Evolutionary conservation across 2,797 vertebrate species (phyloP).

Genomic region (Glossophaga mutica): DNA sequence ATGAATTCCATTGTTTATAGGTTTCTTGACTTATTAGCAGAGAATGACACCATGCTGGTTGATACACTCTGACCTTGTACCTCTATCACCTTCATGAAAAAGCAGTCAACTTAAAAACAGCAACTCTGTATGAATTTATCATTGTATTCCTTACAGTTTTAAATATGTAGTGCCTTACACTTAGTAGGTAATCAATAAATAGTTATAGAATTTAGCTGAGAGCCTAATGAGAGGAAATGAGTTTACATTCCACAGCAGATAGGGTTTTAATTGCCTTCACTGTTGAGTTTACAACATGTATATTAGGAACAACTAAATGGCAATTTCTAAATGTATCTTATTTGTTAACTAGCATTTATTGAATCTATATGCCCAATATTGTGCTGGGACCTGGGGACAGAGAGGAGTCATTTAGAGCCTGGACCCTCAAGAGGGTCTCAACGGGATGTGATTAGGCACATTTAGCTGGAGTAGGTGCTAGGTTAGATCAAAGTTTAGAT

Average conservation of each 20-base stretch:
- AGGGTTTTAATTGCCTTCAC: constrained; percentile 43
- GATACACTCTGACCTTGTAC: not conserved
- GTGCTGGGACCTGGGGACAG: not conserved
- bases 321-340: constrained; percentile 31
- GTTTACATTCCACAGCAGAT: not conserved
- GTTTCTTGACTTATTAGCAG: constrained; percentile 2
- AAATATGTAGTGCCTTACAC: not conserved
- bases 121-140: not conserved
- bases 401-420: not conserved
- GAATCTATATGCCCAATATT: not conserved
- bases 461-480: not conserved
- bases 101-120: not conserved
- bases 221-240: constrained; percentile 34
- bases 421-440: not conserved
- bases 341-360: constrained; percentile 41
- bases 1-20: not conserved
- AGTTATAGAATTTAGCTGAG: constrained; percentile 34
- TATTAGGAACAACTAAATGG: not conserved
- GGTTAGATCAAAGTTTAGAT: constrained; percentile 16
- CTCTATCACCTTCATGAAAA: not conserved
- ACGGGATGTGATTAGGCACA: not conserved
- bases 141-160: constrained; percentile 10
- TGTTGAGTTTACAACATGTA: not conserved
- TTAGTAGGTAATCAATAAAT: constrained; percentile 14
- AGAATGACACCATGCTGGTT: not conserved